Conservation (phyloP, 2,113 vertebrate species). For the Pithys albifrons region DNA sequence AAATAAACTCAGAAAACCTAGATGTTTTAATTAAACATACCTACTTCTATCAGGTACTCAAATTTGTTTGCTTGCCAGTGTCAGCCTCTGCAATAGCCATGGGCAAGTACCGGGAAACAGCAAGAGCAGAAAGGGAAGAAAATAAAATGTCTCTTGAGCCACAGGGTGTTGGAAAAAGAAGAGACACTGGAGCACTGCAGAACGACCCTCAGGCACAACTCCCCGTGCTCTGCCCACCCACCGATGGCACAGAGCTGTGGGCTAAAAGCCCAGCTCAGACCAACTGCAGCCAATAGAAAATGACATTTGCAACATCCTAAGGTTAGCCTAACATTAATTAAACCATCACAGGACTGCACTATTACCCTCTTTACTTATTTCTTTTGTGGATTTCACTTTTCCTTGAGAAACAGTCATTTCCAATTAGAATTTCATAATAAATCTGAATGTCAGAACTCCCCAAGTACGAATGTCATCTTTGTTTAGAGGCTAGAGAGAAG, state of each 20-base stretch:
- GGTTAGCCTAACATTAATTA: constrained; percentile 77
- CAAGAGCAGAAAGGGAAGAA: constrained; percentile 8
- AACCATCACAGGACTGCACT: constrained; percentile 43
- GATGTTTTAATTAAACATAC: background rate
- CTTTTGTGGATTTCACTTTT: constrained; percentile 70
- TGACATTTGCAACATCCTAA: constrained; percentile 69
- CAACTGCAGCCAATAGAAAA: constrained; percentile 61
- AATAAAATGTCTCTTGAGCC: constrained; percentile 24
- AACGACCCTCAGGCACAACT: constrained; percentile 33
- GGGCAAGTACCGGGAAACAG: constrained; percentile 11
- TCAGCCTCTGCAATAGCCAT: constrained; percentile 19
- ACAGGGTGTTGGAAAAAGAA: background rate
- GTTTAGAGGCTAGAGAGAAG: constrained; percentile 30
- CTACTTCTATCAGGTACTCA: background rate
- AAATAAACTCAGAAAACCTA: background rate
- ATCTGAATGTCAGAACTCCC: constrained; percentile 71
- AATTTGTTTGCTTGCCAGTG: background rate
- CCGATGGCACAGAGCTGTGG: background rate
- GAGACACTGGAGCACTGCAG: constrained; percentile 1
- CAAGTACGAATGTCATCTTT: constrained; percentile 49
- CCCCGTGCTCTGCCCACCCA: constrained; percentile 25
- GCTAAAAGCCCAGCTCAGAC: constrained; percentile 66
- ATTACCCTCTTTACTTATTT: constrained; percentile 52
- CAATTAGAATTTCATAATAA: constrained; percentile 69
- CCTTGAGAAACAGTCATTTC: constrained; percentile 65